These are phyloP conservation scores for Timema podura DNA, from an alignment of 2,888 invertebrate genomes.

Conservation along the genomic window DNA sequence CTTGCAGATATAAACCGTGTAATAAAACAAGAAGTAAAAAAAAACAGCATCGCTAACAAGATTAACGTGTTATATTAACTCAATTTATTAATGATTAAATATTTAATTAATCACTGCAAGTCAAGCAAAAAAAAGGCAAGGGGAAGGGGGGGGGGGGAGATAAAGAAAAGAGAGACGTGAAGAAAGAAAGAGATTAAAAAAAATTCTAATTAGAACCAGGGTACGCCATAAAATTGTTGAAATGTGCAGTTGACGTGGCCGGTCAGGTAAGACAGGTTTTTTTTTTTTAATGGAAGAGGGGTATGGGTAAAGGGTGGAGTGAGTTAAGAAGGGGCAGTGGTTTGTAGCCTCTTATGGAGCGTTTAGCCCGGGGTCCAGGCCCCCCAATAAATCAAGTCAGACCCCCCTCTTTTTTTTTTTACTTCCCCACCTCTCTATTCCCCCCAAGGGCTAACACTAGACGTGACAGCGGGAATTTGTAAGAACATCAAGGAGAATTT, in stretches of 20 bases:
- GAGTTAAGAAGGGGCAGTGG: background rate
- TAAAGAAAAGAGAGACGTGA: background rate
- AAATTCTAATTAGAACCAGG: slow-evolving; percentile 5
- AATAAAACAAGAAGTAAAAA: no score
- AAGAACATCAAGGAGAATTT: slow-evolving; percentile 24
- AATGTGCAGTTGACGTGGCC: background rate
- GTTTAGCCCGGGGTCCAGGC: background rate
- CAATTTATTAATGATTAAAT: slow-evolving; percentile 13
- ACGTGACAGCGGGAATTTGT: slow-evolving; percentile 26
- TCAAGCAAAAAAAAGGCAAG: background rate
- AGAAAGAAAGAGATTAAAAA: no score
- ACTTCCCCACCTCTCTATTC: background rate
- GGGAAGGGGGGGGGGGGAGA: background rate
- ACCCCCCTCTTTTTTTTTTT: background rate
- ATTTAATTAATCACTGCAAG: background rate
- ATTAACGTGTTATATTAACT: background rate
- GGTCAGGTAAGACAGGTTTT: background rate
- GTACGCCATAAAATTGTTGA: background rate
- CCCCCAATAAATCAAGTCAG: slow-evolving; percentile 7
- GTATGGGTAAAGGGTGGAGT: background rate
- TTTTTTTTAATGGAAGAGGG: background rate
- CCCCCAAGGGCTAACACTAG: background rate
- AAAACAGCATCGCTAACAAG: slow-evolving; percentile 14
- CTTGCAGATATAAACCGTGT: no score
- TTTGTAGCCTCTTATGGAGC: background rate